These are phyloP conservation scores for Cynopterus brachyotis DNA, from an alignment of 2,113 vertebrate genomes.

Conservation along the genomic window DNA sequence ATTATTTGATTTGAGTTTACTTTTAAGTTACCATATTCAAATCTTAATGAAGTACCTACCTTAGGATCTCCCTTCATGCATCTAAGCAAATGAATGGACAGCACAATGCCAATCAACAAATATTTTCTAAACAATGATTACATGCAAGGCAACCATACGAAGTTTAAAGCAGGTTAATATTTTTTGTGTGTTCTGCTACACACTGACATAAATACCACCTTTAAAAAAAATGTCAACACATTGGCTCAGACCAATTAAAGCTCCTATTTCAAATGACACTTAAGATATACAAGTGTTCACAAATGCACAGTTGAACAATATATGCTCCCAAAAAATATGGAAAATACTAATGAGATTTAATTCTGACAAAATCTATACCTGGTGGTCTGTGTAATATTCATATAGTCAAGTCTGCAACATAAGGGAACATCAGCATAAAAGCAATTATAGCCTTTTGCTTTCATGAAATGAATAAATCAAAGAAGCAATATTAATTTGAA, in stretches of 20 bases:
- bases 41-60: neutral
- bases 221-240: neutral
- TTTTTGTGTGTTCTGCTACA: neutral
- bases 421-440: neutral
- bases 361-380: neutral
- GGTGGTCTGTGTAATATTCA: neutral
- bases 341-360: neutral
- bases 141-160: neutral
- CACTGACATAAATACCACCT: neutral
- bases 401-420: neutral
- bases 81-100: neutral
- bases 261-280: slow-evolving; percentile 10
- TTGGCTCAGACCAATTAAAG: neutral
- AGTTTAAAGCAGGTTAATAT: neutral
- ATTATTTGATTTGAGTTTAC: neutral
- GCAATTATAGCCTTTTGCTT: neutral
- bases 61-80: neutral
- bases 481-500: slow-evolving; percentile 11
- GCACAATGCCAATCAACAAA: neutral
- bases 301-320: neutral
- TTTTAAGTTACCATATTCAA: neutral
- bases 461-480: slow-evolving; percentile 22
- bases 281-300: neutral
- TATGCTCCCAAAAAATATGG: neutral
- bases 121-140: neutral